A percentile compares a stretch with the other conserved stretches of the same genome.
phyloP scores from a whole-genome alignment of 2,888 invertebrate genomes.

The Colostygia pectinataria region DNA sequence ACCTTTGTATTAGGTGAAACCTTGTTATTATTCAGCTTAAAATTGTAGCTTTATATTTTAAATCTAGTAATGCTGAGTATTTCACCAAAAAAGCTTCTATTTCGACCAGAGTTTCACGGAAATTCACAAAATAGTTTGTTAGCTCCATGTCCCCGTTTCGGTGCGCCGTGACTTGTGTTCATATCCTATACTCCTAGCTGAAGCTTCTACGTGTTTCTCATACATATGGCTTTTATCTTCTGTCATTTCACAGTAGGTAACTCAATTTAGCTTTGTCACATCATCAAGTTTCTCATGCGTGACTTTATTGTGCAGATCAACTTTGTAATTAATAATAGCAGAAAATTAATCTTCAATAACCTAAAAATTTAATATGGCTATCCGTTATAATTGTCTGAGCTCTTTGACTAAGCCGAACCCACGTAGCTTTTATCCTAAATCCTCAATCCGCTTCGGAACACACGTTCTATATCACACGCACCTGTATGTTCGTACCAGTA shows the following conservation, averaged over 20 bases:
- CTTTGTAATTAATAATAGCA: no score
- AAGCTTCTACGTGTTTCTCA: conserved; percentile 35
- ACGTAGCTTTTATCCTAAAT: conserved; percentile 32
- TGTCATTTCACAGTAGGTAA: conserved; percentile 1
- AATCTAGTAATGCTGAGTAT: background rate
- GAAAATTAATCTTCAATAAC: no score
- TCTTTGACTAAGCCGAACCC: background rate
- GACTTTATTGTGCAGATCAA: no score
- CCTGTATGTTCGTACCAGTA: conserved; percentile 44
- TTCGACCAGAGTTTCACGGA: conserved; percentile 5
- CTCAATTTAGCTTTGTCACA: no score
- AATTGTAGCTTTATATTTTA: conserved; percentile 18
- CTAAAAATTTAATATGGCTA: no score
- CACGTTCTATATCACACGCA: conserved; percentile 41
- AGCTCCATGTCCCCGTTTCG: conserved; percentile 42
- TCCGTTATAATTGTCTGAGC: background rate
- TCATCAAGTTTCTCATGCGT: no score
- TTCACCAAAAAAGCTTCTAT: conserved; percentile 11
- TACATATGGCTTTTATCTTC: background rate
- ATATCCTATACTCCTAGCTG: conserved; percentile 37
- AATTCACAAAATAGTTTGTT: conserved; percentile 35
- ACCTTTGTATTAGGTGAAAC: conserved; percentile 11
- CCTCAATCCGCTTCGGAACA: conserved; percentile 37
- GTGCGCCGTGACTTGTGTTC: conserved; percentile 40
- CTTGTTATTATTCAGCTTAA: conserved; percentile 10